Base-by-base conservation (phyloP, 2,888 invertebrate genomes). In the Macrosoma leucophasiata region DNA sequence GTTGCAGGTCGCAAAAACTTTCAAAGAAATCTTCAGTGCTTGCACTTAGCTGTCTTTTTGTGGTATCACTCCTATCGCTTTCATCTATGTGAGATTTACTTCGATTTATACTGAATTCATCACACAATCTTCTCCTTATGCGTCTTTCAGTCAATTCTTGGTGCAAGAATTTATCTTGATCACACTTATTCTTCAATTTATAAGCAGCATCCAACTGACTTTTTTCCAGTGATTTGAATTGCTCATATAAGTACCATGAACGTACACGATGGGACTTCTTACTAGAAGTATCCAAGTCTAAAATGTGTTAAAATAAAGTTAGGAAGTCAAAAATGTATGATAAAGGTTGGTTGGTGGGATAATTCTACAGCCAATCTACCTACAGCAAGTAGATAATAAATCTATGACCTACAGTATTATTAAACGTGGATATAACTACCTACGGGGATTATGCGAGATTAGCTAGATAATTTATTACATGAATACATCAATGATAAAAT, bases 231-330 rank as follows among this genome's bases (percentile, higher is more conserved):
- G 79, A 67, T 51, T 75, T 82, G 36, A 62, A 82, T 41, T 84
- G 84, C 43, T 84, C 82, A 31, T 78, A 79, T 24, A 79, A 45
- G 41, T 81, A 84, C 84, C 84, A 84, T 4, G 81, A 81, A 3
- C 73, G 71, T 29, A 81, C 71, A 6, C 77, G 62, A 26, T 62
- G 58, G n/a, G 74, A 67, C 44, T 71, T 78, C 46, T 61, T 69
- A 31, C 60, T 38, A 39, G 60, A 52, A 20, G 58, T 52, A 35
- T 74, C 62, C 39, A 68, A 51, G 60, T 76, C 74, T 78, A 46
- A 15, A 64, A 62, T 26, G 32, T 17, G 11, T 1, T 17, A 10
- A 27, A 8, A 8, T 9, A 11, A 25, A 4, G 5, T 7, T 15
- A n/a, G n/a, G 22, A 3, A 12, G n/a, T 14, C 17, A 37, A n/a